Conservation (phyloP, 2,888 invertebrate species). For the Hirtodrosophila duncani region DNA sequence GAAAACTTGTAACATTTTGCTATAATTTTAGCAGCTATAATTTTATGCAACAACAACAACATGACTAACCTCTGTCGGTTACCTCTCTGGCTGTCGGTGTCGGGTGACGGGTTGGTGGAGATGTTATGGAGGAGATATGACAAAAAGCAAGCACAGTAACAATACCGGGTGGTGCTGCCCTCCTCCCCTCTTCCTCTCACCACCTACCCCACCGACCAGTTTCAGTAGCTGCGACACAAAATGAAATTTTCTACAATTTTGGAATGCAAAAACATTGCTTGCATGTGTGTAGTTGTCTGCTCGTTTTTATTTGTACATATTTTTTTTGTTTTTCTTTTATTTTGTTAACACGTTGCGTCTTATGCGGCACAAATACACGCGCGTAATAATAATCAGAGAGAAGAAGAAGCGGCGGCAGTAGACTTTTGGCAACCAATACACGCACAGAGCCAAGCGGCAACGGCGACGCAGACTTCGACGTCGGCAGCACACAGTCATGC, state of each 20-base stretch:
- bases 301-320: constrained; percentile 15
- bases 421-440: constrained; percentile 44
- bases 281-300: constrained; percentile 4
- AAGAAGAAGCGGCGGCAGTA: constrained; percentile 36
- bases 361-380: constrained; percentile 34
- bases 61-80: constrained; percentile 25
- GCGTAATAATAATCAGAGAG: constrained; percentile 35
- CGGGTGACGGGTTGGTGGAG: neutral
- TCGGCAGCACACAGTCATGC: constrained; percentile 38
- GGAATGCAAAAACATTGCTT: constrained; percentile 18
- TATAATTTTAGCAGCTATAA: constrained; percentile 42
- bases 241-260: constrained; percentile 17
- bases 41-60: constrained; percentile 40
- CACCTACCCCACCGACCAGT: too few relatives aligned
- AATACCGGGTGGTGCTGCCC: too few relatives aligned
- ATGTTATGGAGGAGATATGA: too few relatives aligned
- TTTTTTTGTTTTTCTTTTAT: constrained; percentile 24
- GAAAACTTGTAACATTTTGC: constrained; percentile 39
- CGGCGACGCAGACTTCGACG: constrained; percentile 4
- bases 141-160: too few relatives aligned
- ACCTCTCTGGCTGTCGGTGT: neutral
- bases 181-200: too few relatives aligned
- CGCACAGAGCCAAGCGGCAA: constrained; percentile 14
- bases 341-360: constrained; percentile 40
- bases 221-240: constrained; percentile 10